Percentiles rank a stretch among this genome's conserved stretches.
Evolutionary conservation across 2,113 vertebrate genomes (phyloP).

Genomic region (Ptychochromis oligacanthus): DNA sequence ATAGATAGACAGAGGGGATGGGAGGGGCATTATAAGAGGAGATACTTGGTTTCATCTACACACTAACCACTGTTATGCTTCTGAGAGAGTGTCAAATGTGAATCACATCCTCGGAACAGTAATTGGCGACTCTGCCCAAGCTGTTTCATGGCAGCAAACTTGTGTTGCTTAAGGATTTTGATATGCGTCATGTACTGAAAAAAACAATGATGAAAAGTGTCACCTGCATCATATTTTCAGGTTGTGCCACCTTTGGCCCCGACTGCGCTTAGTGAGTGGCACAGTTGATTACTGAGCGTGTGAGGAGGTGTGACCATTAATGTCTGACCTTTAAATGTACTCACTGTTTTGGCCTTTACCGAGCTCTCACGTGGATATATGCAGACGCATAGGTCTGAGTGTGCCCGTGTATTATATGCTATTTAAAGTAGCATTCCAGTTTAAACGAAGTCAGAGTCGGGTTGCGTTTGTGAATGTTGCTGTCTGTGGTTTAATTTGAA

Average conservation of each 20-base stretch:
- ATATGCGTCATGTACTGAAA: slow-evolving; percentile 1
- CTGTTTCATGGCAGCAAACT: slow-evolving; percentile 29
- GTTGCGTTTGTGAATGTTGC: background rate
- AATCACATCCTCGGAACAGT: slow-evolving; percentile 50
- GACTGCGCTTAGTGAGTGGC: slow-evolving; percentile 22
- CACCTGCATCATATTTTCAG: slow-evolving; percentile 16
- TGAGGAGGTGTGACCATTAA: slow-evolving; percentile 57
- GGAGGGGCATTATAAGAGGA: slow-evolving; percentile 5
- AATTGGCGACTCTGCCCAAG: slow-evolving; percentile 48
- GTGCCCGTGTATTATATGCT: background rate
- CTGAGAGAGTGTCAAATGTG: slow-evolving; percentile 32
- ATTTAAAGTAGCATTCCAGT: slow-evolving; percentile 5
- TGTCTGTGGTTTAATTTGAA: background rate
- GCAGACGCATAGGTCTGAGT: slow-evolving; percentile 14
- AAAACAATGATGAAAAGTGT: slow-evolving; percentile 48
- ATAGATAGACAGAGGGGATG: slow-evolving; percentile 13
- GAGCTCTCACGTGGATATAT: slow-evolving; percentile 38
- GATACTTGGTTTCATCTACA: slow-evolving; percentile 28
- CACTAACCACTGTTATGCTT: slow-evolving; percentile 9
- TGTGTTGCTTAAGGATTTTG: slow-evolving; percentile 19
- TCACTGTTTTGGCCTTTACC: slow-evolving; percentile 61
- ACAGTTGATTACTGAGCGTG: slow-evolving; percentile 49
- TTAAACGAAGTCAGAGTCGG: slow-evolving; percentile 9
- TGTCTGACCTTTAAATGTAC: slow-evolving; percentile 67
- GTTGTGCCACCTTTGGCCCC: slow-evolving; percentile 51